Conservation (phyloP, 2,113 vertebrate genomes). For the Desmodus rotundus region DNA sequence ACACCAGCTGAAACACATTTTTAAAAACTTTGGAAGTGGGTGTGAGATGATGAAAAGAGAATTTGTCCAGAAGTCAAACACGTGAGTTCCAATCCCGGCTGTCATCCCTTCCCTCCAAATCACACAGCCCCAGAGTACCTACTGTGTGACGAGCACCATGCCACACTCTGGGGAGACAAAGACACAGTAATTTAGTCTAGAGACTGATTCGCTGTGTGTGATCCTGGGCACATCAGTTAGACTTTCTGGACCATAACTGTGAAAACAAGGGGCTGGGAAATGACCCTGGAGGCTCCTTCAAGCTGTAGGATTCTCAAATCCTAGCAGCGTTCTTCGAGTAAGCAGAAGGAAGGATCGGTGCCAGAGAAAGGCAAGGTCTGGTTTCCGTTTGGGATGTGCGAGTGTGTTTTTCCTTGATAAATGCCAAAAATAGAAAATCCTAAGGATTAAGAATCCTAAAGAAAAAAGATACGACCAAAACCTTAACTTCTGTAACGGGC, state of each 20-base stretch:
- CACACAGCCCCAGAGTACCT: background rate
- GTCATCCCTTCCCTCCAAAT: background rate
- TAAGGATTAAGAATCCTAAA: background rate
- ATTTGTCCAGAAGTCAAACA: conserved; percentile 21
- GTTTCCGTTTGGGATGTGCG: background rate
- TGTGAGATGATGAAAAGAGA: conserved; percentile 34
- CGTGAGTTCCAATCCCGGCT: background rate
- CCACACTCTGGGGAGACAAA: background rate
- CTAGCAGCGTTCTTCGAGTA: background rate
- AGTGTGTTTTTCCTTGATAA: background rate
- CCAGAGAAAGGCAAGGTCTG: background rate
- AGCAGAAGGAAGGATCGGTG: background rate
- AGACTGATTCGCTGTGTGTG: accelerated
- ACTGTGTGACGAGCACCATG: background rate
- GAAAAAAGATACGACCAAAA: background rate
- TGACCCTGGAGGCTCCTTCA: background rate
- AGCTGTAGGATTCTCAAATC: background rate
- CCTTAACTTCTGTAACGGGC: background rate
- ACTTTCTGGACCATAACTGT: background rate
- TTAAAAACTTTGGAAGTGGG: conserved; percentile 18
- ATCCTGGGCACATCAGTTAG: background rate
- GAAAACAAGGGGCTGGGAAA: background rate
- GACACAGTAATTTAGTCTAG: background rate
- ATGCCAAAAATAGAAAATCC: background rate
- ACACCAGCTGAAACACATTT: conserved; percentile 39